Base-by-base conservation (phyloP, 1,140 invertebrate genomes). In the Saccostrea glomerata region DNA sequence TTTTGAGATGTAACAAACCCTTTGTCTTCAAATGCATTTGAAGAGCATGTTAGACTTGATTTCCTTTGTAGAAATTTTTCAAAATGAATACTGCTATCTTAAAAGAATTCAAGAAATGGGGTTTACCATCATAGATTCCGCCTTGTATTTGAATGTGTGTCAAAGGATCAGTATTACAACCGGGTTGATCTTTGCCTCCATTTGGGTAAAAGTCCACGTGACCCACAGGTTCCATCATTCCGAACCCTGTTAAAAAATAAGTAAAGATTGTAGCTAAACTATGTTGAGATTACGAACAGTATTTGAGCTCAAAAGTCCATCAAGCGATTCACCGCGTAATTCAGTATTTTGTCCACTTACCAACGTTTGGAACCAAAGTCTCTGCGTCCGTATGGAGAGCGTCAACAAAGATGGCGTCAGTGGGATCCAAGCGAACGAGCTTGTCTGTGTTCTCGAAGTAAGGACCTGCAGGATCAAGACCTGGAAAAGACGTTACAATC, bases 381-480 rank as follows among this genome's bases (percentile, higher is more conserved):
- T 87, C 87, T 4, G 82, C 98, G 94, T 99, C 98, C 17, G 97
- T 98, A 93, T 99, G 98, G 77, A 99, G 98, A 0, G 98, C 98
- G 94, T 99, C 98, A 0, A 99, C 98, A 94, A 98, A 99, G 66
- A 97, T 96, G 0, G 98, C 98, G 94, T 99, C 98, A 6, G 92
- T 92, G 11, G 91, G 90, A 77, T 95, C 95, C 25, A 96, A 88
- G 70, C 93, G 87, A 13, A 94, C 92, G 30, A 96, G 95, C 90
- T 91, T 77, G 90, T 92, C 85, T 93, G 90, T 88, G 95, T 95
- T 87, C 54, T 92, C 90, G 84, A 93, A 94, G 56, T 90, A 92
- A 0, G 93, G 94, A 9, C 91, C 93, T 40, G 93, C 93, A 1
- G 93, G 93, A 89, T 94, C 93, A 55, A 94, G 55, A 84, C 92